A percentile compares a stretch with the other conserved stretches of the same genome.
Conservation (phyloP, 2,113 vertebrate genomes). For the Paradisaea rubra region DNA sequence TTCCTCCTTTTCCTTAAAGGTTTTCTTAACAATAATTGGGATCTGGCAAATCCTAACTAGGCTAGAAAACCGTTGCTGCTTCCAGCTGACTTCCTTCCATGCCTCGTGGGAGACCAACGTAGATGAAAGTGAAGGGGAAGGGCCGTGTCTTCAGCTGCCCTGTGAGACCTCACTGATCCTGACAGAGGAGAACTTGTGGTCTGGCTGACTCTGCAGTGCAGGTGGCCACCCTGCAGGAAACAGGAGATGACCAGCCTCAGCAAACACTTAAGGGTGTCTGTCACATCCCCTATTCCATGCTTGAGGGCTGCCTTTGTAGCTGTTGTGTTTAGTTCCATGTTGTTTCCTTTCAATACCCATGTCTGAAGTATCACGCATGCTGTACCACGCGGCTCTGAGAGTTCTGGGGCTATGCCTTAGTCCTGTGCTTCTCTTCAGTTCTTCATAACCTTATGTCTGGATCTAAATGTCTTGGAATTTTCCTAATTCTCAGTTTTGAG, state of each 20-base stretch:
- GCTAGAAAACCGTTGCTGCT: neutral
- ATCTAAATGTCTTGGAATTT: neutral
- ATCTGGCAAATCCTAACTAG: neutral
- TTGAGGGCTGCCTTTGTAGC: neutral
- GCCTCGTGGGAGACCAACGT: fast-evolving
- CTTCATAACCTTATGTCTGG: neutral
- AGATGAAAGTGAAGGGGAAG: neutral
- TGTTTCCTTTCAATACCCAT: neutral
- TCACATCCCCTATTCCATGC: fast-evolving
- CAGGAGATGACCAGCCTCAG: neutral
- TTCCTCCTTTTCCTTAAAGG: neutral
- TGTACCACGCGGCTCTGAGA: fast-evolving
- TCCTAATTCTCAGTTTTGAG: neutral
- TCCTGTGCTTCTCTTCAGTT: neutral
- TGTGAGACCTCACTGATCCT: fast-evolving
- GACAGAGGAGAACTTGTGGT: neutral
- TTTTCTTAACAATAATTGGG: neutral
- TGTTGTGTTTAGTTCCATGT: fast-evolving
- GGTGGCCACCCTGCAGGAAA: neutral
- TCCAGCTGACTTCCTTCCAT: neutral
- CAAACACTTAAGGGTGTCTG: neutral
- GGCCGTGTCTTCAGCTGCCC: neutral
- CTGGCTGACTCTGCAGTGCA: neutral
- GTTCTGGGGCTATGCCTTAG: neutral
- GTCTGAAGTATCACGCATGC: fast-evolving